Percentiles rank a stretch among this genome's conserved stretches.
phyloP scores from a whole-genome alignment of 2,113 vertebrate genomes.

The Rhinolophus sinicus region DNA sequence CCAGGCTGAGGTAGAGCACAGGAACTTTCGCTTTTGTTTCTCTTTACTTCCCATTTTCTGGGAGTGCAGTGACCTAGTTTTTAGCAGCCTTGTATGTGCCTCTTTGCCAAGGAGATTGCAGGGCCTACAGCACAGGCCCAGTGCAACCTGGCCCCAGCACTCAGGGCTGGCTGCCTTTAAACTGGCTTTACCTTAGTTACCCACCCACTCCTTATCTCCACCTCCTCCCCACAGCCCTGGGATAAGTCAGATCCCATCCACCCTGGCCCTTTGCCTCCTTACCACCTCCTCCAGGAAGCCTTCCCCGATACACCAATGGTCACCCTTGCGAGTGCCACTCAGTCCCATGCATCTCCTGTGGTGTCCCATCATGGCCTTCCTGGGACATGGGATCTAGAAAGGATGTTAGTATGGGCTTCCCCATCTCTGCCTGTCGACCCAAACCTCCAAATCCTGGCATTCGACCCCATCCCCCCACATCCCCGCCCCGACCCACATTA shows the following conservation, averaged over 20 bases:
- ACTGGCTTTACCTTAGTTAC: not conserved
- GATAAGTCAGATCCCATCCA: not conserved
- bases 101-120: not conserved
- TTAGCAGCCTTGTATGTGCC: not conserved
- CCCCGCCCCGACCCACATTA: not conserved
- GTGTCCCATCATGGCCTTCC: not conserved
- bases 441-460: not conserved
- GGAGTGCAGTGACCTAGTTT: conserved; percentile 63
- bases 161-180: not conserved
- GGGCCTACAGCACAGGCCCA: not conserved
- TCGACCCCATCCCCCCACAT: not conserved
- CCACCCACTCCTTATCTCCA: not conserved
- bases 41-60: not conserved
- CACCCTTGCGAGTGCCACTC: not conserved
- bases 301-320: not conserved
- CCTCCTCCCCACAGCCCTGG: not conserved
- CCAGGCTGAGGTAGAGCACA: not conserved
- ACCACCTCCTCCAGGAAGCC: not conserved
- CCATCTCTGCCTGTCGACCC: not conserved
- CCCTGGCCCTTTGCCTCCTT: not conserved
- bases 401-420: not conserved
- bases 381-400: not conserved
- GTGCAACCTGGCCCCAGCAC: not conserved
- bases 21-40: conserved; percentile 69
- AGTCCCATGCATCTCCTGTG: not conserved